These are phyloP conservation scores for Pseudochromis fuscus DNA, from an alignment of 2,797 vertebrate species.

Conservation along the genomic window DNA sequence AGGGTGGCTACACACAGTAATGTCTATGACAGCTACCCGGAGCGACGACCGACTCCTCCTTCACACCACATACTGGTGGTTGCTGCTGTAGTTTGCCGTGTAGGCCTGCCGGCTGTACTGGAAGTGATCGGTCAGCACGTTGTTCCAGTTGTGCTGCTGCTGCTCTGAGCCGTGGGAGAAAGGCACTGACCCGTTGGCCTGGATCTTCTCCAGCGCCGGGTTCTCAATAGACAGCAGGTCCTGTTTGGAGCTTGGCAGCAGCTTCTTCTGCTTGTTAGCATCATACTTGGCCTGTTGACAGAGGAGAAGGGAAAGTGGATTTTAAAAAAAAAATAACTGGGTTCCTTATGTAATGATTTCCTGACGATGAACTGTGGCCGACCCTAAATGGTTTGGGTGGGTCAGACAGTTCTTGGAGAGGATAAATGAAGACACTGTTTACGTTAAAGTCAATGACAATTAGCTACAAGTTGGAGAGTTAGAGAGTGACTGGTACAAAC, in stretches of 20 bases:
- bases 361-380: neutral
- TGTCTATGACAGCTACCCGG: conserved; percentile 58
- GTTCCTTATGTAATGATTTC: neutral
- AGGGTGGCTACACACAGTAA: conserved; percentile 49
- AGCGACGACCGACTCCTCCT: conserved; percentile 18
- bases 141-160: conserved; percentile 85
- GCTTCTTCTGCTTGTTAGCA: conserved; percentile 90
- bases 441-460: neutral
- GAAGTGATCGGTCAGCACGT: conserved; percentile 91
- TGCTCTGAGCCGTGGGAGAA: conserved; percentile 87
- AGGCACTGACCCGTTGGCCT: conserved; percentile 87
- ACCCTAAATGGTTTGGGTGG: conserved; percentile 2
- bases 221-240: conserved; percentile 87
- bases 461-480: neutral
- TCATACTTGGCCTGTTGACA: conserved; percentile 93
- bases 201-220: conserved; percentile 83
- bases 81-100: conserved; percentile 83
- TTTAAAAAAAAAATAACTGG: conserved; percentile 18
- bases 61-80: conserved; percentile 93
- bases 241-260: conserved; percentile 88
- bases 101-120: conserved; percentile 91
- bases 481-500: neutral
- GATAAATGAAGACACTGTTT: conserved; percentile 13
- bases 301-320: conserved; percentile 22
- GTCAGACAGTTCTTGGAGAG: neutral